These are phyloP conservation scores for Chloropsis hardwickii DNA, from an alignment of 2,113 vertebrate species.

Conservation along the genomic window DNA sequence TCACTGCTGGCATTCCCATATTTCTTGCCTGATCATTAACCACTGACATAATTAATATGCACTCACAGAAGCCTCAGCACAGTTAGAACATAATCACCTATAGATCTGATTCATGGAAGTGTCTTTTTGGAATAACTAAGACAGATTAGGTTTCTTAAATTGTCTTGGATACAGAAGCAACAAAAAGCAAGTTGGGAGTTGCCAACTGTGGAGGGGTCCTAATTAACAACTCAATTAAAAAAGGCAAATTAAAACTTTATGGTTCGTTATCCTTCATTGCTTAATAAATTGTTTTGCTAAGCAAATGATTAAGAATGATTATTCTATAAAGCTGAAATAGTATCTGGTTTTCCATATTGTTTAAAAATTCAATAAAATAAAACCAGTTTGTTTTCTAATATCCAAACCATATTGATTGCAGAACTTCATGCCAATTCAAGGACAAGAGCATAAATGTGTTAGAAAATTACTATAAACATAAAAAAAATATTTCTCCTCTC, in stretches of 20 bases:
- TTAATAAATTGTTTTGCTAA: constrained; percentile 79
- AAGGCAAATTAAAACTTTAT: constrained; percentile 81
- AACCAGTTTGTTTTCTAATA: constrained; percentile 1
- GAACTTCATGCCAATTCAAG: neutral
- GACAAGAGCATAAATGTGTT: neutral
- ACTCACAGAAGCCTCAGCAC: constrained; percentile 57
- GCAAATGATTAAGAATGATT: constrained; percentile 73
- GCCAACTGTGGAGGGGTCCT: constrained; percentile 68
- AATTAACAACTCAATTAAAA: constrained; percentile 87
- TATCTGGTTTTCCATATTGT: constrained; percentile 37
- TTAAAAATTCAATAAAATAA: constrained; percentile 8
- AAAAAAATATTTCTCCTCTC: neutral
- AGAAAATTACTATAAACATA: neutral
- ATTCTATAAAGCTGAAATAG: constrained; percentile 58
- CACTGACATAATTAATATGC: constrained; percentile 74
- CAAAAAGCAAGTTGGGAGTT: constrained; percentile 70
- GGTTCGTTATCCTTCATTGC: constrained; percentile 76
- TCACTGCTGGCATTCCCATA: constrained; percentile 16
- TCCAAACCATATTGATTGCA: neutral
- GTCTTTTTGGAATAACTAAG: constrained; percentile 67
- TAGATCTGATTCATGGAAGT: constrained; percentile 74
- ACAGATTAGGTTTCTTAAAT: constrained; percentile 70
- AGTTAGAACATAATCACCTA: constrained; percentile 75
- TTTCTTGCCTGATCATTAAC: constrained; percentile 68
- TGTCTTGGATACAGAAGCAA: constrained; percentile 65